These are phyloP conservation scores for Atherix ibis DNA, from an alignment of 2,888 invertebrate species.

Conservation along the genomic window DNA sequence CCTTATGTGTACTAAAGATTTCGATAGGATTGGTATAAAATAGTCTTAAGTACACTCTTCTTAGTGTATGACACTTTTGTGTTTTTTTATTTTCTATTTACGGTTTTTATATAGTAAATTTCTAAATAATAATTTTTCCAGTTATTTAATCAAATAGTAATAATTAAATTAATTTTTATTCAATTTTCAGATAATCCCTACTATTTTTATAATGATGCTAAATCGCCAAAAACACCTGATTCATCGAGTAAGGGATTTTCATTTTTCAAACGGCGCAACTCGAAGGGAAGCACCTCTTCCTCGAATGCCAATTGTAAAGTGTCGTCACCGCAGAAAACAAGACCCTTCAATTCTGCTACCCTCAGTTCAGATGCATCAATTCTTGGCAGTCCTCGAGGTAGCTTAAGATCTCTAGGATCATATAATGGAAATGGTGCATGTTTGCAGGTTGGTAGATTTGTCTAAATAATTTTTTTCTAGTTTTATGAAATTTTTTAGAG, in stretches of 20 bases:
- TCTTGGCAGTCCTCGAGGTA: conserved; percentile 29
- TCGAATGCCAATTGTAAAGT: conserved; percentile 11
- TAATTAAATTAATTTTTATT: conserved; percentile 1
- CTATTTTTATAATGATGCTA: conserved; percentile 31
- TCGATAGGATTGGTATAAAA: too few relatives aligned
- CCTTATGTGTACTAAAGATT: too few relatives aligned
- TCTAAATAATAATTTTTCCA: too few relatives aligned
- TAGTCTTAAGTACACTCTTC: too few relatives aligned
- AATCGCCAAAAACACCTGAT: conserved; percentile 30
- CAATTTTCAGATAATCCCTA: conserved; percentile 29
- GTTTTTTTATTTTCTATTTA: too few relatives aligned
- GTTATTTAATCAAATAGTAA: too few relatives aligned
- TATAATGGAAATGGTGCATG: conserved; percentile 15
- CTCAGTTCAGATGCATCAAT: conserved; percentile 27
- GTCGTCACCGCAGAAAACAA: conserved; percentile 13
- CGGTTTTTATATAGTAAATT: too few relatives aligned
- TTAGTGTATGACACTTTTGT: too few relatives aligned
- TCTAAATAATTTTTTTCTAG: conserved; percentile 16
- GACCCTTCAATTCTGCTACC: conserved; percentile 29
- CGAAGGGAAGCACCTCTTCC: conserved; percentile 24
- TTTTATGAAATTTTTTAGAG: too few relatives aligned
- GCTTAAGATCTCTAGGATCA: conserved; percentile 27
- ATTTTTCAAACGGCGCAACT: conserved; percentile 29
- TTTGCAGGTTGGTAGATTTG: conserved; percentile 5
- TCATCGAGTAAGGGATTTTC: conserved; percentile 27